Conservation (phyloP, 2,113 vertebrate species). For the Sebastes schlegelii region DNA sequence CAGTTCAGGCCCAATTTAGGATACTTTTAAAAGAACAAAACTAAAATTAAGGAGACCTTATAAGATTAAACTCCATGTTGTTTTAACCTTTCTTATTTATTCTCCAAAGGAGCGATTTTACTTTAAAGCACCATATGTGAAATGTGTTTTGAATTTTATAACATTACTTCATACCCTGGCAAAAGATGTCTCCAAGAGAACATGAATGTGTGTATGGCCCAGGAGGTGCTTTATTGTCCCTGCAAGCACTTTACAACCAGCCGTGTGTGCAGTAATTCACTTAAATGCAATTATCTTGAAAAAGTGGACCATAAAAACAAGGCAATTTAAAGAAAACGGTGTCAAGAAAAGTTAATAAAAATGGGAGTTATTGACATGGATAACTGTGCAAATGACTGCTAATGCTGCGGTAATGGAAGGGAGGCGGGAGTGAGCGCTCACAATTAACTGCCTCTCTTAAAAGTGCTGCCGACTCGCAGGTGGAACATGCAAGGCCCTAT, state of each 20-base stretch:
- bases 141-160: constrained; percentile 75
- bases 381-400: constrained; percentile 70
- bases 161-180: constrained; percentile 79
- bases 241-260: constrained; percentile 72
- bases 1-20: constrained; percentile 44
- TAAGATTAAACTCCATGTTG: constrained; percentile 30
- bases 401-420: constrained; percentile 72
- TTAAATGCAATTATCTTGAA: constrained; percentile 80
- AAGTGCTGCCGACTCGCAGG: constrained; percentile 63
- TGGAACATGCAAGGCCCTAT: constrained; percentile 55
- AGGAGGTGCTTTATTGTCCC: constrained; percentile 77
- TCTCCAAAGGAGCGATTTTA: constrained; percentile 53
- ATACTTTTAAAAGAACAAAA: constrained; percentile 25
- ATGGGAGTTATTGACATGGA: constrained; percentile 77
- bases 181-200: constrained; percentile 67
- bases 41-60: constrained; percentile 16
- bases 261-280: constrained; percentile 72
- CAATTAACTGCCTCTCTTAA: constrained; percentile 69
- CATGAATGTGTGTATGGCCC: constrained; percentile 57
- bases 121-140: constrained; percentile 64
- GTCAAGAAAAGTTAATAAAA: constrained; percentile 79
- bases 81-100: constrained; percentile 67
- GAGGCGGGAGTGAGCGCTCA: constrained; percentile 41
- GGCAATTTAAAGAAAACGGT: constrained; percentile 74
- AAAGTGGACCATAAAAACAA: constrained; percentile 75